A percentile compares a stretch with the other conserved stretches of the same genome.
Evolutionary conservation across 23 tunicate genomes (phyloP).

Genomic region (Styela clava): DNA sequence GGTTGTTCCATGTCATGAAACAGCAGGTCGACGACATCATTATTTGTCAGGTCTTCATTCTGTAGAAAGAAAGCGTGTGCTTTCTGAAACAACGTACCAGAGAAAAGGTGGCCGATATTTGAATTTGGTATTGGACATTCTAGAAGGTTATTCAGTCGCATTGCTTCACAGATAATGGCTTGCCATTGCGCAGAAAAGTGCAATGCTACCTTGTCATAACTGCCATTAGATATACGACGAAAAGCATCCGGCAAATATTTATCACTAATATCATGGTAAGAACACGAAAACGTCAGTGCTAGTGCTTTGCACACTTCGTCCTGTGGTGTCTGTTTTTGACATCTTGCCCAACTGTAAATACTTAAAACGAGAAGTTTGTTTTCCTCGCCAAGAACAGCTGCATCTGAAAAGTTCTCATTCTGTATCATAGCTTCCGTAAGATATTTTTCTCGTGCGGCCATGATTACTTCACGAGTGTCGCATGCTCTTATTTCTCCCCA

Average conservation of each 20-base stretch:
- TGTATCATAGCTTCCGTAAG: background rate
- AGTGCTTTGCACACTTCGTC: conserved; percentile 33
- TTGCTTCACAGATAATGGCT: background rate
- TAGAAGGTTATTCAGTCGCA: background rate
- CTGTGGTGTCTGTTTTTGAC: conserved; percentile 36
- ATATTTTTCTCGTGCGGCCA: background rate
- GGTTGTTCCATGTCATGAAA: background rate
- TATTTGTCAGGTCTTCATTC: background rate
- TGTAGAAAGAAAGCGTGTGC: background rate
- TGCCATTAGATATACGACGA: background rate
- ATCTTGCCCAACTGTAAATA: background rate
- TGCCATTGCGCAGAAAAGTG: background rate
- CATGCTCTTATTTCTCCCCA: background rate
- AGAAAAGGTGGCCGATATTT: background rate
- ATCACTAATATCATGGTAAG: background rate
- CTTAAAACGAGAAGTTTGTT: background rate
- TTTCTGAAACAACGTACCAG: background rate
- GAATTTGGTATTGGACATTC: background rate
- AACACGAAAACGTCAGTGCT: background rate
- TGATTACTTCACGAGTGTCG: background rate
- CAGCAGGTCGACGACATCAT: background rate
- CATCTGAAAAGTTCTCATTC: background rate
- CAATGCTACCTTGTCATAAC: background rate
- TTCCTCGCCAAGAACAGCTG: background rate
- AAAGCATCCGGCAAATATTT: background rate